Conservation (phyloP, 2,888 invertebrate species). For the Pachycephus smyrnensis region DNA sequence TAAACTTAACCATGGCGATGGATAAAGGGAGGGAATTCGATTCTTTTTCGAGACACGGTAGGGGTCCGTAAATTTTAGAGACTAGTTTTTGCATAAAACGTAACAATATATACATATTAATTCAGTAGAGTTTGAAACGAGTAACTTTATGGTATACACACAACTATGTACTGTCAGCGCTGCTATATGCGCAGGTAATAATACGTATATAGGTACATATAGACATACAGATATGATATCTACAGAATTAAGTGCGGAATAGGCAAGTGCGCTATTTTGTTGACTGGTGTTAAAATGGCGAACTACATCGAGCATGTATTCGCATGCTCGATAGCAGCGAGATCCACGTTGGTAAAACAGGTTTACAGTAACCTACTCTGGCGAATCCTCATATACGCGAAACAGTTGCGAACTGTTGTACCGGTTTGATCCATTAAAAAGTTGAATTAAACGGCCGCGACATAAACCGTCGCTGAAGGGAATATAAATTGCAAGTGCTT, state of each 20-base stretch:
- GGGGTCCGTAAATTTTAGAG: too few relatives aligned
- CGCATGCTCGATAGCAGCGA: not conserved
- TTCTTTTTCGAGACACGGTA: too few relatives aligned
- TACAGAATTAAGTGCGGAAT: not conserved
- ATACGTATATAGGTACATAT: too few relatives aligned
- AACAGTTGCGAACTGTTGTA: not conserved
- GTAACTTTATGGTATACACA: not conserved
- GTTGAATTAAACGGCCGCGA: slow-evolving; percentile 4
- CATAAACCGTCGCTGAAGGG: slow-evolving; percentile 3
- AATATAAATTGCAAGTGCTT: not conserved
- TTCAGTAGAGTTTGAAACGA: not conserved
- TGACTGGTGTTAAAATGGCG: not conserved
- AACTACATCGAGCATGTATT: not conserved
- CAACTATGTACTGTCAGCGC: too few relatives aligned
- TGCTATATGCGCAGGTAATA: too few relatives aligned
- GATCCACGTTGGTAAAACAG: slow-evolving; percentile 4
- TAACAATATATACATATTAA: not conserved
- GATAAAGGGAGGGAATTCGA: too few relatives aligned
- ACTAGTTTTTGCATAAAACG: not conserved
- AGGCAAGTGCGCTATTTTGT: not conserved
- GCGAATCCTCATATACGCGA: not conserved
- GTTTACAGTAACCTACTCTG: not conserved
- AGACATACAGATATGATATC: not conserved
- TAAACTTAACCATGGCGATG: too few relatives aligned
- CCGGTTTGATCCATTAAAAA: slow-evolving; percentile 1